Evolutionary conservation across 2,888 invertebrate genomes (phyloP).

Genomic region (Hydrotaea cyrtoneurina): DNA sequence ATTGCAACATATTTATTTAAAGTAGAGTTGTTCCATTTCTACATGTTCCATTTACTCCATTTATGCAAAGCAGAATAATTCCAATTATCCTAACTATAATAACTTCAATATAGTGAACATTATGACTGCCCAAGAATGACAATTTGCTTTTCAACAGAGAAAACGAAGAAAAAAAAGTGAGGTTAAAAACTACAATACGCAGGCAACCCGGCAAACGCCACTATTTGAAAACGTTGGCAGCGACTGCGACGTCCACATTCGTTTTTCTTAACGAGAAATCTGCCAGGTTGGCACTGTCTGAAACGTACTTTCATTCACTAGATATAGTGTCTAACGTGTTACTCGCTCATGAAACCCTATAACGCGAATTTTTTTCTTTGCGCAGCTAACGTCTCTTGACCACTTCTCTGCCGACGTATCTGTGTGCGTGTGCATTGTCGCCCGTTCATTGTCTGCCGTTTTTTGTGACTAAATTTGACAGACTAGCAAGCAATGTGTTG

Average conservation of each 20-base stretch:
- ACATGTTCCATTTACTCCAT: too few relatives aligned
- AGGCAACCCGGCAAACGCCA: conserved; percentile 64
- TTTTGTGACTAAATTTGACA: conserved; percentile 46
- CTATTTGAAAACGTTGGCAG: conserved; percentile 51
- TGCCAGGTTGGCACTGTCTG: conserved; percentile 80
- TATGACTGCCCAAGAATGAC: conserved; percentile 36
- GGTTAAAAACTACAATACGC: conserved; percentile 64
- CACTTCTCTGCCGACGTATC: conserved; percentile 68
- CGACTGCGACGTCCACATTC: conserved; percentile 42
- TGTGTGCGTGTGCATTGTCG: conserved; percentile 62
- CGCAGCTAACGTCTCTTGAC: conserved; percentile 71
- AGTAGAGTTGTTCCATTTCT: too few relatives aligned
- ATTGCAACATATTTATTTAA: too few relatives aligned
- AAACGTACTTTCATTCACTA: conserved; percentile 78
- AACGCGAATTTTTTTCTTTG: conserved; percentile 73
- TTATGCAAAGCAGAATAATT: too few relatives aligned
- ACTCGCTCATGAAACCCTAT: conserved; percentile 66
- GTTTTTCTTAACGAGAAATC: conserved; percentile 71
- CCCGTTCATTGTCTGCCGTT: conserved; percentile 56
- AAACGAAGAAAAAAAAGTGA: conserved; percentile 58
- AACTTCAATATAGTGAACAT: background rate
- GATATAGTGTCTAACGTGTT: conserved; percentile 59
- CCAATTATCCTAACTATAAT: too few relatives aligned
- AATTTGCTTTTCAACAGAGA: conserved; percentile 38
- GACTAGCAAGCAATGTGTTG: conserved; percentile 51